Conservation (phyloP, 2,113 vertebrate genomes). For the Crotalus tigris region DNA sequence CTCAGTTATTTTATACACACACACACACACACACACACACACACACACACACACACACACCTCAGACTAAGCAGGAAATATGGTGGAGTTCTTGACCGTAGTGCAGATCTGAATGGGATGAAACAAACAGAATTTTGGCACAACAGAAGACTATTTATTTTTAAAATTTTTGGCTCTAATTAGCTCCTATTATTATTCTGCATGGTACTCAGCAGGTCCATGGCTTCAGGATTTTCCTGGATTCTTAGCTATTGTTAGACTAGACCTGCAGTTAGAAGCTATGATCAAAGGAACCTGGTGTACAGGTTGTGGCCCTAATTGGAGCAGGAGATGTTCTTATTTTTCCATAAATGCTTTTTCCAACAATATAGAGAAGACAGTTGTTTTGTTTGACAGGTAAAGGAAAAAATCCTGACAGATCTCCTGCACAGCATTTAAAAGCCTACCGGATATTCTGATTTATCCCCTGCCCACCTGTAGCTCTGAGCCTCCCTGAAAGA, state of each 20-base stretch:
- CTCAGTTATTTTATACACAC: too few relatives aligned
- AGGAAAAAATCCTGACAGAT: background rate
- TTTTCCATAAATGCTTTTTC: background rate
- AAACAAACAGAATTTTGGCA: background rate
- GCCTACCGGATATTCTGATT: background rate
- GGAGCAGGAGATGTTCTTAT: background rate
- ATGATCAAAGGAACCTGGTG: background rate
- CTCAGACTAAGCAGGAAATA: background rate
- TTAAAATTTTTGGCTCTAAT: background rate
- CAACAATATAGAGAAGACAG: background rate
- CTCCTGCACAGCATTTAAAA: background rate
- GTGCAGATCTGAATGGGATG: background rate
- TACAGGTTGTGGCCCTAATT: background rate
- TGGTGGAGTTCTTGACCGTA: background rate
- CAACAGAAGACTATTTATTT: background rate
- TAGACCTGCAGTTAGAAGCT: background rate
- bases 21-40: too few relatives aligned
- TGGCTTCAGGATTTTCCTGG: background rate
- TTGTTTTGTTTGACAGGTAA: background rate
- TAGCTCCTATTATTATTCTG: background rate
- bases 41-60: too few relatives aligned
- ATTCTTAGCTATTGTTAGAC: background rate
- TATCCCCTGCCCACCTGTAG: background rate
- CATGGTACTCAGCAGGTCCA: background rate
- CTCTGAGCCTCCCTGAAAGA: background rate